Conservation (phyloP, 1,140 invertebrate species). For the Gryllus bimaculatus region DNA sequence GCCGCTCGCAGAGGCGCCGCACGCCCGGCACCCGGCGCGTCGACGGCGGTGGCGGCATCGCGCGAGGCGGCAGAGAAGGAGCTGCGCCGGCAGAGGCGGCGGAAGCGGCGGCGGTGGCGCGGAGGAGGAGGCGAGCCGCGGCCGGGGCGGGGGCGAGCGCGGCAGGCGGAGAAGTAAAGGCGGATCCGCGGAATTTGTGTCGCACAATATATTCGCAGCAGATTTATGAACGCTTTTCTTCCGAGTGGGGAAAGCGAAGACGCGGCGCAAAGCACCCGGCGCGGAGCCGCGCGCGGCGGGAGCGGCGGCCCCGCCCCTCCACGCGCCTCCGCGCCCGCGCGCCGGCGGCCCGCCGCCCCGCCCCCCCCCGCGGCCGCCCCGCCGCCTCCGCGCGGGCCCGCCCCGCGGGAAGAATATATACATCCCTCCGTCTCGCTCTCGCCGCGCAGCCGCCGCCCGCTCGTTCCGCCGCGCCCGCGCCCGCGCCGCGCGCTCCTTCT, state of each 20-base stretch:
- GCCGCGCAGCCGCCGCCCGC: not conserved
- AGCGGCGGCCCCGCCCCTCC: conserved; percentile 25
- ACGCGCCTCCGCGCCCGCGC: conserved; percentile 6
- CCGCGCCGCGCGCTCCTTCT: conserved; percentile 9
- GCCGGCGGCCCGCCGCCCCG: conserved; percentile 17
- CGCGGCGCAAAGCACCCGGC: conserved; percentile 27
- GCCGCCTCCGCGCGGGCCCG: not conserved
- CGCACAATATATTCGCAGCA: conserved; percentile 70
- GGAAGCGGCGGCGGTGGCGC: conserved; percentile 22
- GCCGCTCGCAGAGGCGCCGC: too few relatives aligned
- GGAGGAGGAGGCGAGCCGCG: conserved; percentile 5
- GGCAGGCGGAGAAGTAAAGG: conserved; percentile 52
- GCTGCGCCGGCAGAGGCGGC: not conserved
- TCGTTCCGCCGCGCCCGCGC: too few relatives aligned
- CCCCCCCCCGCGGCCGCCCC: conserved; percentile 18
- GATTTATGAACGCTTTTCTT: conserved; percentile 72
- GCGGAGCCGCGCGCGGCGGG: too few relatives aligned
- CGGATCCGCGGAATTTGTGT: conserved; percentile 78
- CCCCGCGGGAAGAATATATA: conserved; percentile 32
- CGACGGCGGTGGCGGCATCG: not conserved
- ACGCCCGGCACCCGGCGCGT: too few relatives aligned
- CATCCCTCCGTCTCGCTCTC: conserved; percentile 25
- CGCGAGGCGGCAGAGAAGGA: not conserved
- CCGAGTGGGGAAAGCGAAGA: conserved; percentile 34
- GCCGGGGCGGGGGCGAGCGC: conserved; percentile 22